Evolutionary conservation across 2,888 invertebrate genomes (phyloP).

Genomic region (Brachyptera risi): DNA sequence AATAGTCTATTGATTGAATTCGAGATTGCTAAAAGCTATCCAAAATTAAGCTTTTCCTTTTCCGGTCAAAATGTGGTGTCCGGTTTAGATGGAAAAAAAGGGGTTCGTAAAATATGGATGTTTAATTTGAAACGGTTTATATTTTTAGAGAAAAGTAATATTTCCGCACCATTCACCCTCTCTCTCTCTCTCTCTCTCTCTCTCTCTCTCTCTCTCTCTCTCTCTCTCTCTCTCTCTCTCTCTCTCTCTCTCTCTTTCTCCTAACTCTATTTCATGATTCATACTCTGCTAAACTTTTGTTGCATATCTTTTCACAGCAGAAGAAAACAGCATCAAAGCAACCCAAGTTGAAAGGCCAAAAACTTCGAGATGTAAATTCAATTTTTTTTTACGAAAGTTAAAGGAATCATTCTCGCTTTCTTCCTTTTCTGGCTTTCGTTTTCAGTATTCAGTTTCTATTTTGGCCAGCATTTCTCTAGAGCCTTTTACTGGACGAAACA

Average conservation of each 20-base stretch:
- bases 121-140: not conserved
- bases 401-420: slow-evolving; percentile 18
- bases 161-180: not conserved
- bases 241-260: slow-evolving; percentile 3
- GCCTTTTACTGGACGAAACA: too few relatives aligned
- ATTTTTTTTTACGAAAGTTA: slow-evolving; percentile 11
- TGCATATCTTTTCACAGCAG: slow-evolving; percentile 14
- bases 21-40: slow-evolving; percentile 6
- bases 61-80: slow-evolving; percentile 13
- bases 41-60: slow-evolving; percentile 16
- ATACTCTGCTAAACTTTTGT: slow-evolving; percentile 15
- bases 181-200: not conserved
- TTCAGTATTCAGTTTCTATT: not conserved
- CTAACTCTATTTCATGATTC: slow-evolving; percentile 15
- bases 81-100: slow-evolving; percentile 5
- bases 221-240: slow-evolving; percentile 1
- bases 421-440: not conserved
- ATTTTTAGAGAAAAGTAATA: slow-evolving; percentile 9
- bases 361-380: slow-evolving; percentile 14
- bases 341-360: slow-evolving; percentile 14
- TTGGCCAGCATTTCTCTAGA: too few relatives aligned
- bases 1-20: not conserved
- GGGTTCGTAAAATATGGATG: not conserved
- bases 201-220: too few relatives aligned
- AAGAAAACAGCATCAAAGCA: slow-evolving; percentile 19